A percentile compares a stretch with the other conserved stretches of the same genome.
These are phyloP conservation scores for Sebastes fasciatus DNA, from an alignment of 2,113 vertebrate species.

Conservation along the genomic window DNA sequence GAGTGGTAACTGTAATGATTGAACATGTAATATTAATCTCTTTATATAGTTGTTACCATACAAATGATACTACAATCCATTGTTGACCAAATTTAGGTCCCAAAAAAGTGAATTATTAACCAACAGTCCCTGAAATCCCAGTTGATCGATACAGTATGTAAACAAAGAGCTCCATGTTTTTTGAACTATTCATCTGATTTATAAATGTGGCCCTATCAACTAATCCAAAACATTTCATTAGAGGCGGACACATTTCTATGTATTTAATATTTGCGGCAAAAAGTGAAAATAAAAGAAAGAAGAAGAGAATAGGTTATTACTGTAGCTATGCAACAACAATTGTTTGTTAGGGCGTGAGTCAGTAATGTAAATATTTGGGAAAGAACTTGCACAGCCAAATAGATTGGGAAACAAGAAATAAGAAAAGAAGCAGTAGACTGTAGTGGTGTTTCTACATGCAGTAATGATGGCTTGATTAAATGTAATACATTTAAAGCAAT, in stretches of 20 bases:
- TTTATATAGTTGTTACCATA: not conserved
- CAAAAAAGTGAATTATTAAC: conserved; percentile 2
- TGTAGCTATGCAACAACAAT: not conserved
- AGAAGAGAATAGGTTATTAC: not conserved
- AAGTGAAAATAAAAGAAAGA: not conserved
- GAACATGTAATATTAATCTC: not conserved
- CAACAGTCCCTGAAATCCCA: not conserved
- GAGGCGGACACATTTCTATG: not conserved
- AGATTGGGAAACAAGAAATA: not conserved
- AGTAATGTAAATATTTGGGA: not conserved
- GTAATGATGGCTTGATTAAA: not conserved
- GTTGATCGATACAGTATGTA: conserved; percentile 6
- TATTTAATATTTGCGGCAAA: not conserved
- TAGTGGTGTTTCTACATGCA: not conserved
- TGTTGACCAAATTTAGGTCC: not conserved
- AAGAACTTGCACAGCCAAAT: not conserved
- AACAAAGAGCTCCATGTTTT: not conserved
- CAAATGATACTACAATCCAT: not conserved
- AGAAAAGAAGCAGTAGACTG: not conserved
- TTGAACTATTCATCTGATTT: not conserved
- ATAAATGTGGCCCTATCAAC: not conserved
- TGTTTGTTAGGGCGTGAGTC: not conserved
- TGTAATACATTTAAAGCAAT: not conserved
- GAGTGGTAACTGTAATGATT: not conserved
- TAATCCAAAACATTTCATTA: not conserved